Evolutionary conservation across 2,888 invertebrate species (phyloP).

Genomic region (Perizoma flavofasciatum): DNA sequence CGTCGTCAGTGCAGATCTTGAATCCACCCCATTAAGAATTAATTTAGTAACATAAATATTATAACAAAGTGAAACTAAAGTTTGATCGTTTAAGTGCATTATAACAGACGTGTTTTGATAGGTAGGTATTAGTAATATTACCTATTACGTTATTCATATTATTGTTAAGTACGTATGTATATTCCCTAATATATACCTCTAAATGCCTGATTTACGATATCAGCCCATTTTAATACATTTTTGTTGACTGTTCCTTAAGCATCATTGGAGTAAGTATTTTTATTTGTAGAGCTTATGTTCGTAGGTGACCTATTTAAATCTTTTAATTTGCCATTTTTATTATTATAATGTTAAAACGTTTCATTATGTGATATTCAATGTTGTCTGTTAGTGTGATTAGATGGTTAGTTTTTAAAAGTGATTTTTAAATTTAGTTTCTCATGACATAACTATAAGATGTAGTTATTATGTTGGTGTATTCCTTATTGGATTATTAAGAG

Average conservation of each 20-base stretch:
- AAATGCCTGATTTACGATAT: background rate
- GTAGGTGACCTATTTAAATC: conserved; percentile 42
- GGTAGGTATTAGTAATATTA: background rate
- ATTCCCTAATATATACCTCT: background rate
- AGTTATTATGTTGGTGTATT: conserved; percentile 64
- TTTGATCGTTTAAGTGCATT: background rate
- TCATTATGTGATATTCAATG: conserved; percentile 82
- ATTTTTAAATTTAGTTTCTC: conserved; percentile 69
- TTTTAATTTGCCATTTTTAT: conserved; percentile 68
- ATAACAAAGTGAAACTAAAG: background rate
- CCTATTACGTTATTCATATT: background rate
- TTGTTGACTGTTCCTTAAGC: conserved; percentile 53
- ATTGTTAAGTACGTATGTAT: background rate
- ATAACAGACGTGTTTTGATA: too few species aligned
- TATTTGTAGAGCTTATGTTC: conserved; percentile 49
- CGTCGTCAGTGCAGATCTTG: too few species aligned
- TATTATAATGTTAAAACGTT: conserved; percentile 65
- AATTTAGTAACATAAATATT: too few species aligned
- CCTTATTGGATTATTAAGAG: conserved; percentile 39
- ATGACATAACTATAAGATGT: conserved; percentile 65
- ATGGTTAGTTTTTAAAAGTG: conserved; percentile 62
- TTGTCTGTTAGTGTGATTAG: conserved; percentile 79
- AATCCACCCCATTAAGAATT: too few species aligned
- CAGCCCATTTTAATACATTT: conserved; percentile 4
- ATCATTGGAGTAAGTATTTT: conserved; percentile 50